Base-by-base conservation (phyloP, 1,140 invertebrate genomes). In the Drosophila pachea region DNA sequence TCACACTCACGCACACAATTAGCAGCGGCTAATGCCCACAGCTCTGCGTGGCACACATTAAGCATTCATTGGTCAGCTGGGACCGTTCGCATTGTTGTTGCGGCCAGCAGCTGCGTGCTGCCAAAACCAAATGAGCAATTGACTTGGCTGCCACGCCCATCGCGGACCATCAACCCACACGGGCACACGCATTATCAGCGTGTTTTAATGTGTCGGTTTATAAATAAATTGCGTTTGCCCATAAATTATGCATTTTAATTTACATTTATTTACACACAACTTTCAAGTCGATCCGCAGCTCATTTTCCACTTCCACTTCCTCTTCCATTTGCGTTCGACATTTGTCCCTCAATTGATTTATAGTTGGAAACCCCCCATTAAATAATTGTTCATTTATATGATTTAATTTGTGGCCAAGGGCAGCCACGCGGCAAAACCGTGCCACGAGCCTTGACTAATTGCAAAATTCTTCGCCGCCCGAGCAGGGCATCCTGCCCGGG, bases 241-340 rank as follows among this genome's bases (percentile, higher is more conserved):
- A 86, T 86, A 86, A 86, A 86, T 86, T 86, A 86, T 81, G 77
- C 64, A 86, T 86, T 86, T 86, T 86, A 86, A 86, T 86, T 86
- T 86, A 86, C 81, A 86, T 86, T 86, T 86, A 86, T 84, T 84
- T 72, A 64, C 67, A 66, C 82, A 66, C 82, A 68, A 63, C 72
- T 79, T 84, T 76, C 79, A 83, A 84, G 63, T 70, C 68, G 68
- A 70, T 65, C 54, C 54, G 68, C 56, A 68, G 65, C 66, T 73
- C 60, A 69, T 69, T 73, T 73, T 47, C 12, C 65, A 55, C 29
- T 55, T 45, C 5, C 40, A 22, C 22, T 22, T 22, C 16, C 11
- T 31, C 12, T 61, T 14, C 16, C 56, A 33, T 22, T 36, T 49
- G 45, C 47, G 31, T 49, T 49, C 32, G 29, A 31, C 49, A 52